Base-by-base conservation (phyloP, 2,113 vertebrate species). In the Oreochromis niloticus region DNA sequence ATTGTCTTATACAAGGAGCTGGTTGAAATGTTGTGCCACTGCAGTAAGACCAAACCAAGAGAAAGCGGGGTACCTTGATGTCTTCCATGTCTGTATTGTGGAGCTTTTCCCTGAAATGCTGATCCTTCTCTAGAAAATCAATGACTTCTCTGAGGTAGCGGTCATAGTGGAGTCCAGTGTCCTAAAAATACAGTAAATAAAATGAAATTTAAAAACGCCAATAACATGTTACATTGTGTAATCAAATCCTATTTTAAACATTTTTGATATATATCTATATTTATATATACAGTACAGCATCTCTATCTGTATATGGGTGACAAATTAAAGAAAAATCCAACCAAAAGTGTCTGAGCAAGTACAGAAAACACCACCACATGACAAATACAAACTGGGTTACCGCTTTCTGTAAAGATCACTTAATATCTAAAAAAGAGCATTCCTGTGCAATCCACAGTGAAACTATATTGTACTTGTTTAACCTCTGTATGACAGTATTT, bases 1-100 rank as follows among this genome's bases (percentile, higher is more conserved):
- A 7, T 73, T 36, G 5, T 75, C 36, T 55, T 88, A 56, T 4
- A 63, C 19, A 34, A 4, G 32, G 1, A 78, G 32, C 8, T n/a
- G 16, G 19, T 39, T 19, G 1, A 63, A 84, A 91, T 52, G 73
- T 57, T 71, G 54, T 24, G 36, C 16, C 27, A 73, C 19, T 66
- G 41, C 57, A 22, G 57, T 24, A 83, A 56, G 10, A 43, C 2
- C 4, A 50, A 75, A 73, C 8, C 48, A 83, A 56, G 36, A 4
- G 14, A 79, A 79, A 27, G 17, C 2, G 6, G 7, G 82, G 54
- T 96, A 99, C 99, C 98, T 99, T 99, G 93, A 99, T 99, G 93
- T 99, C 98, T n/a, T 99, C 98, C 96, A 99, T 98, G 92, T 99
- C 98, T 81, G 98, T 98, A 85, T 98, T 97, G 93, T 99, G 98